Evolutionary conservation across 1,140 invertebrate species (phyloP).

Genomic region (Octopus bimaculoides): DNA sequence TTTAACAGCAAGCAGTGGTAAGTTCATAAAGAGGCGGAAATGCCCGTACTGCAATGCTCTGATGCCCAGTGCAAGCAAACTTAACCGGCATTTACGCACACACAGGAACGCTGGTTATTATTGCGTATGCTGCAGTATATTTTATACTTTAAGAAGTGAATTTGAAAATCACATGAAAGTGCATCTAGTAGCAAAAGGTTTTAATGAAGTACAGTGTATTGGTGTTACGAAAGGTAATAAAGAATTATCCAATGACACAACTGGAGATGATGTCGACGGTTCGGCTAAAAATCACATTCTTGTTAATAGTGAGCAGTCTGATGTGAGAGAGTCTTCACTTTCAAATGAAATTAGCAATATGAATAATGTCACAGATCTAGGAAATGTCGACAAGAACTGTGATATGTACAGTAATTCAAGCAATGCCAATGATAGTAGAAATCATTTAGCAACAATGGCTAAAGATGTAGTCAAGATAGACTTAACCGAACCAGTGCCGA

Average conservation of each 20-base stretch:
- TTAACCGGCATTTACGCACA: conserved; percentile 3
- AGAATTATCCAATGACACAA: too few relatives aligned
- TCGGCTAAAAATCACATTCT: too few relatives aligned
- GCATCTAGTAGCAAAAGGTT: neutral
- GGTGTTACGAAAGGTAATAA: too few relatives aligned
- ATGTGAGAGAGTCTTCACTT: too few relatives aligned
- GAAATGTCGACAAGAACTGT: too few relatives aligned
- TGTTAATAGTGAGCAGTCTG: too few relatives aligned
- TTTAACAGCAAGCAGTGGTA: neutral
- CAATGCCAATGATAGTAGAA: too few relatives aligned
- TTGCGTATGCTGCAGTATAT: conserved; percentile 1
- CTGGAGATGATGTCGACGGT: too few relatives aligned
- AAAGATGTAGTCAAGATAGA: conserved; percentile 2
- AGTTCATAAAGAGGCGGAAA: neutral
- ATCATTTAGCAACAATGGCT: neutral
- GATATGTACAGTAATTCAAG: too few relatives aligned
- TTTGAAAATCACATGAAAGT: conserved; percentile 3
- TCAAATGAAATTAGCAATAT: too few relatives aligned
- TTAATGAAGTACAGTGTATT: neutral
- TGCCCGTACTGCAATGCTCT: neutral
- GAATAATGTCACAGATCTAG: too few relatives aligned
- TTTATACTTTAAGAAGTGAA: neutral
- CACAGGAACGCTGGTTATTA: conserved; percentile 13
- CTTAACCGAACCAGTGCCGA: neutral
- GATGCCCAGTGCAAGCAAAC: neutral